Conservation (phyloP, 2,113 vertebrate species). For the Probosciger aterrimus region DNA sequence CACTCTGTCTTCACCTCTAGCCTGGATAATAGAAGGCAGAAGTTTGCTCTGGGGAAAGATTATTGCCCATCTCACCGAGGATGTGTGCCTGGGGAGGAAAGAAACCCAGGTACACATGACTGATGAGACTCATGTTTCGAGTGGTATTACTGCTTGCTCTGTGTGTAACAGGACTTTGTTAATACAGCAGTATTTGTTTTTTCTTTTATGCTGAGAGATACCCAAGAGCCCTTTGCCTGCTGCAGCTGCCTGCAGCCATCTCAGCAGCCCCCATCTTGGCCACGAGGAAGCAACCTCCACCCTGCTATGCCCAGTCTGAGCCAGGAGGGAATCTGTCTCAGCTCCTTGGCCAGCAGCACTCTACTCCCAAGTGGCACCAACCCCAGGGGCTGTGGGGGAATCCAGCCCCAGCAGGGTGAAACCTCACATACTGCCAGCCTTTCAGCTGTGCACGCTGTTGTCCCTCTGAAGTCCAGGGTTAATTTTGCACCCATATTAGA, state of each 20-base stretch:
- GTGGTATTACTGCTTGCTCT: background rate
- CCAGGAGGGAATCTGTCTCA: rapidly evolving
- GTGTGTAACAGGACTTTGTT: background rate
- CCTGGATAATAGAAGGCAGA: background rate
- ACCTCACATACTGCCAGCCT: background rate
- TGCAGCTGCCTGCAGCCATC: background rate
- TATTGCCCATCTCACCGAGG: rapidly evolving
- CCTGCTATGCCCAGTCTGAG: background rate
- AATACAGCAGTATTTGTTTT: background rate
- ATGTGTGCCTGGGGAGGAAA: background rate
- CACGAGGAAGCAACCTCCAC: background rate
- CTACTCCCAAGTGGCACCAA: rapidly evolving
- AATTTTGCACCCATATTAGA: background rate
- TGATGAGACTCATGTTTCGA: rapidly evolving
- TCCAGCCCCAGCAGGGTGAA: background rate
- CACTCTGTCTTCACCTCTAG: background rate
- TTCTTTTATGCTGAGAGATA: background rate
- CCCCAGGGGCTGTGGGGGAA: background rate
- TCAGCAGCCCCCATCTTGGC: background rate
- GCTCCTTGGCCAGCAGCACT: background rate
- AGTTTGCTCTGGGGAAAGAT: background rate
- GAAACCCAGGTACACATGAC: rapidly evolving
- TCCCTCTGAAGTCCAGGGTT: background rate
- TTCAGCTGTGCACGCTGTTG: rapidly evolving
- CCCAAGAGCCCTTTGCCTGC: background rate